Evolutionary conservation across 2,888 invertebrate genomes (phyloP).

Genomic region (Drosophila anomalata): DNA sequence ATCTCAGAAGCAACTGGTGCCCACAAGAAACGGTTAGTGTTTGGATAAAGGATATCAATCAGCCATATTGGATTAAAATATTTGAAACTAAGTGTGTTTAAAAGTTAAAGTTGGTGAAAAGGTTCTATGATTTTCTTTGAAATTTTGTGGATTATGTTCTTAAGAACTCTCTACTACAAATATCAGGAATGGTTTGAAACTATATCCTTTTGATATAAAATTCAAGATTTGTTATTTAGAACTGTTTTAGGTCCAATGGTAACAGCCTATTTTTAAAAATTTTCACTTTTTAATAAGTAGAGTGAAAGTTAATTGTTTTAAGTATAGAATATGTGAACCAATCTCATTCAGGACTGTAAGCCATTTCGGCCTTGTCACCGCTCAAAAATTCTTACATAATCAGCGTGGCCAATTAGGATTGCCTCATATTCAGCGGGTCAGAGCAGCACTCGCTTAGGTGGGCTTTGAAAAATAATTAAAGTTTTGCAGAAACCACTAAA

Average conservation of each 20-base stretch:
- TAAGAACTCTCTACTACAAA: background rate
- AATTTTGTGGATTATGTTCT: background rate
- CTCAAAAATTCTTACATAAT: conserved; percentile 14
- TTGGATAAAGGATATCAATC: conserved; percentile 7
- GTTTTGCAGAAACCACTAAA: conserved; percentile 46
- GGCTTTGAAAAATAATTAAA: conserved; percentile 52
- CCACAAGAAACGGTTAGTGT: conserved; percentile 68
- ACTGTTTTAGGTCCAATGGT: too few species aligned
- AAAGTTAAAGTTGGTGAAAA: background rate
- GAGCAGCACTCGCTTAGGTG: conserved; percentile 30
- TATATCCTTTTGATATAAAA: too few species aligned
- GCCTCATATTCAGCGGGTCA: conserved; percentile 46
- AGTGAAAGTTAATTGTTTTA: too few species aligned
- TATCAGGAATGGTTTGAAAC: background rate
- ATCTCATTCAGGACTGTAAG: background rate
- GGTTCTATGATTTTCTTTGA: background rate
- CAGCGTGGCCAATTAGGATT: conserved; percentile 29
- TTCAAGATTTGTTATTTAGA: too few species aligned
- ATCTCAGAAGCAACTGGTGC: conserved; percentile 50
- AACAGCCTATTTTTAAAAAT: too few species aligned
- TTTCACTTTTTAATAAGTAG: too few species aligned
- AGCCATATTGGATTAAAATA: background rate
- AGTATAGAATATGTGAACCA: too few species aligned
- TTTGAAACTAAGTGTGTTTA: background rate
- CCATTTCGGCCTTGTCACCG: background rate